Base-by-base conservation (phyloP, 2,888 invertebrate genomes). In the Euplagia quadripunctaria region DNA sequence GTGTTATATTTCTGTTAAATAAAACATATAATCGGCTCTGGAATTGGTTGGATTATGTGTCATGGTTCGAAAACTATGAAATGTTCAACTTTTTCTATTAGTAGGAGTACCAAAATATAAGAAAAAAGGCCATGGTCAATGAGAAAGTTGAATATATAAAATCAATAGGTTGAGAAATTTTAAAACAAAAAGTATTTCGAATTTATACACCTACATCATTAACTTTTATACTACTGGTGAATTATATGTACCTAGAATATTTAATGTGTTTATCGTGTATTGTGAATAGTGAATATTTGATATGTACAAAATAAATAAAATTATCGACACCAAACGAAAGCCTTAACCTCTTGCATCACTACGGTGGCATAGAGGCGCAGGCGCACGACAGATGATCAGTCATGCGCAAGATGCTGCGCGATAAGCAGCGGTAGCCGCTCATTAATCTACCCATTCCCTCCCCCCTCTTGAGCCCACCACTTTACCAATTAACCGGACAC, bases 331-430 rank as follows among this genome's bases (percentile, higher is more conserved):
- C 7, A 3, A 58, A 58, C 11, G 11, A 9, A 49, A 61, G n/a
- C 58, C 20, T 51, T 51, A 14, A 64, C 14, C 76, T 73, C 58
- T 73, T 76, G 76, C 93, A 85, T 86, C 93, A 87, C 94, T 93
- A 90, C 75, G 79, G 55, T 46, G 46, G 75, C 83, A 86, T 88
- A 90, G 92, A 92, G 91, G 93, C 94, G 94, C 94, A 92, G 90
- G 94, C 92, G 93, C 94, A 95, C 94, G 95, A 95, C 96, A 95
- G 95, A 95, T 95, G 95, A 96, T 96, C 96, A 95, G 93, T 96
- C 96, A 95, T 95, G 94, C 94, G 94, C 95, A 91, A 92, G 95
- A 95, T 95, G 93, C 92, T 90, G 92, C 92, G 85, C 89, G 95
- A 95, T 95, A 95, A 95, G 94, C 89, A 85, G 92, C 95, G 89